Percentiles rank a stretch among this genome's conserved stretches.
phyloP scores from a whole-genome alignment of 2,113 vertebrate genomes.

The Eurypyga helias region DNA sequence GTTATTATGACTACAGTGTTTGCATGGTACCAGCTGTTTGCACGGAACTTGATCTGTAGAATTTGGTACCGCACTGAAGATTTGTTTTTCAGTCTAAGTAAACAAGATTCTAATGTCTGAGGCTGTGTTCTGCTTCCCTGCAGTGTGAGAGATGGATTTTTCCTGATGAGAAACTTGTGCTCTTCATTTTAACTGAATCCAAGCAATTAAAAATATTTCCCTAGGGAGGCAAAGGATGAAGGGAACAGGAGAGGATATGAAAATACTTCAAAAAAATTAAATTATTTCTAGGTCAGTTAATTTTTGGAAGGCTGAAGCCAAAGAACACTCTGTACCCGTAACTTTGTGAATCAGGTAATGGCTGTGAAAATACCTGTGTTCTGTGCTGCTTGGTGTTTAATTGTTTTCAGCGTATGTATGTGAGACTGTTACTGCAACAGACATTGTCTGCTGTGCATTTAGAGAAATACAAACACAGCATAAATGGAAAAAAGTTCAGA shows the following conservation, averaged over 20 bases:
- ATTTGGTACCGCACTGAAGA: neutral
- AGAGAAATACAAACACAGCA: neutral
- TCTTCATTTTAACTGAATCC: slow-evolving; percentile 5
- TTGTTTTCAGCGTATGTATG: neutral
- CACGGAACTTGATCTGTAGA: neutral
- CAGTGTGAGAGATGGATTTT: neutral
- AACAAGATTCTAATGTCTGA: neutral
- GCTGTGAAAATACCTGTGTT: neutral
- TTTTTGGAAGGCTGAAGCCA: neutral
- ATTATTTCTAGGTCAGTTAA: slow-evolving; percentile 17
- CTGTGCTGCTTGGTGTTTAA: neutral
- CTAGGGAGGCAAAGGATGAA: neutral
- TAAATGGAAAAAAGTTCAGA: neutral
- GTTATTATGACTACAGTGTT: neutral
- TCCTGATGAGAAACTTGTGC: neutral
- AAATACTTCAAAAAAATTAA: neutral
- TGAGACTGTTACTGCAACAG: neutral
- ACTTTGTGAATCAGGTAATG: neutral
- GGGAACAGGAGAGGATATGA: neutral
- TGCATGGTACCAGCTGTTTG: neutral
- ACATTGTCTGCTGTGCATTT: neutral
- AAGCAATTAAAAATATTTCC: slow-evolving; percentile 46
- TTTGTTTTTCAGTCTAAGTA: neutral
- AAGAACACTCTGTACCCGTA: rapidly evolving
- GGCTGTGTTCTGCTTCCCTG: neutral